These are phyloP conservation scores for Danionella cerebrum DNA, from an alignment of 2,113 vertebrate genomes.

Conservation along the genomic window DNA sequence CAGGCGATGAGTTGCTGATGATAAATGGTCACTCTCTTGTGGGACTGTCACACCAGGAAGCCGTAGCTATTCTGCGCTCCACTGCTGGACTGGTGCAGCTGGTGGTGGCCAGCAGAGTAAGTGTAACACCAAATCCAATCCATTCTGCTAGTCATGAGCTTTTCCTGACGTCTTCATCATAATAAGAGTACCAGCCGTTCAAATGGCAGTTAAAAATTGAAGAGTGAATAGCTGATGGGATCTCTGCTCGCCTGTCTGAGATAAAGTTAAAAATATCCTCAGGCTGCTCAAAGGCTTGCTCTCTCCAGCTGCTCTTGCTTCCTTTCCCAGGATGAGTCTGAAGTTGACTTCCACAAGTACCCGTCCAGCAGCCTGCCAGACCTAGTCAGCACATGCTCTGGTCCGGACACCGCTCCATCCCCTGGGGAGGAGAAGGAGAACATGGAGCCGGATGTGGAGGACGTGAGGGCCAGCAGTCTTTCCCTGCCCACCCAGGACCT, in stretches of 20 bases:
- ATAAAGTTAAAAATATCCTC: conserved; percentile 34
- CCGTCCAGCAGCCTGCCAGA: conserved; percentile 88
- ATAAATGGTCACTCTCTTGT: conserved; percentile 89
- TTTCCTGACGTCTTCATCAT: neutral
- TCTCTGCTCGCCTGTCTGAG: conserved; percentile 4
- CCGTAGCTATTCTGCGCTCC: conserved; percentile 80
- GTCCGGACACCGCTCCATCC: conserved; percentile 61
- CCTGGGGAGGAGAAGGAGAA: conserved; percentile 70
- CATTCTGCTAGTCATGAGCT: neutral
- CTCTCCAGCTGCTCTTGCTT: neutral
- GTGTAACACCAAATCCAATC: conserved; percentile 16
- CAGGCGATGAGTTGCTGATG: conserved; percentile 87
- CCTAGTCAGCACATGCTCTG: conserved; percentile 76
- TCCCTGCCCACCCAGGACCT: conserved; percentile 49
- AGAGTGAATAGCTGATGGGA: conserved; percentile 24
- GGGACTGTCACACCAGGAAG: conserved; percentile 89
- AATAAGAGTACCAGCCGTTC: neutral
- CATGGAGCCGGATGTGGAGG: conserved; percentile 65
- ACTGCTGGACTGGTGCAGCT: conserved; percentile 81
- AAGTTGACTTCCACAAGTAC: conserved; percentile 75
- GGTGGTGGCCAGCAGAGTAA: conserved; percentile 87
- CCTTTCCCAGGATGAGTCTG: conserved; percentile 64
- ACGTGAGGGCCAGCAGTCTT: conserved; percentile 48
- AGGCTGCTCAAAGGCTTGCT: neutral
- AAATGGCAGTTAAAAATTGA: conserved; percentile 31